These are phyloP conservation scores for Linhomoeus sp. DNA, from an alignment of 2,888 invertebrate genomes.

Conservation along the genomic window DNA sequence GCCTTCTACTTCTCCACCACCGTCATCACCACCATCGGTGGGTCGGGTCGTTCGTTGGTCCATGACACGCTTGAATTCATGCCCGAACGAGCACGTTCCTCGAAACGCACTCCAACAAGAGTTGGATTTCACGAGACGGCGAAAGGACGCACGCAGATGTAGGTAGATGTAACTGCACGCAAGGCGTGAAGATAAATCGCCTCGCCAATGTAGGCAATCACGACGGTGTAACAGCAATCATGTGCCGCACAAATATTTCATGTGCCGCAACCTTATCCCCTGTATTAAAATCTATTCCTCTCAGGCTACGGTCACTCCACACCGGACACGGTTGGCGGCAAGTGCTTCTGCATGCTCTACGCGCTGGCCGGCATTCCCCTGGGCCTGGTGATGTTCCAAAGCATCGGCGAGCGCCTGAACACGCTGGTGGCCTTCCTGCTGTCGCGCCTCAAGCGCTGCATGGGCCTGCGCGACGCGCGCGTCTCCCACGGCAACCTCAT, in stretches of 20 bases:
- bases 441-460: constrained; percentile 59
- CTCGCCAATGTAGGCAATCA: too few species aligned
- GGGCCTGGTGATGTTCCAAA: constrained; percentile 95
- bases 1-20: constrained; percentile 97
- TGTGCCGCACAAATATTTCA: too few species aligned
- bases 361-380: constrained; percentile 74
- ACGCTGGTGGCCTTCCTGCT: constrained; percentile 91
- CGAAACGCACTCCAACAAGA: too few species aligned
- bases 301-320: constrained; percentile 90
- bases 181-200: too few species aligned
- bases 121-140: too few species aligned
- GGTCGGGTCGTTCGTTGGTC: too few species aligned
- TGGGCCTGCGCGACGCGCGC: constrained; percentile 34
- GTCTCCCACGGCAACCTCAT: constrained; percentile 77
- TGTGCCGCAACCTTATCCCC: too few species aligned
- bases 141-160: too few species aligned
- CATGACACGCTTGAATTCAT: too few species aligned
- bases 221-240: too few species aligned
- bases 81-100: too few species aligned
- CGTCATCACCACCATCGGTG: constrained; percentile 88
- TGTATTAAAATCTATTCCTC: constrained; percentile 9
- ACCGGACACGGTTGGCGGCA: constrained; percentile 85
- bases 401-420: constrained; percentile 90
- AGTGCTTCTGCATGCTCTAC: constrained; percentile 73
- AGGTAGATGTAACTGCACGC: too few species aligned